Conservation (phyloP, 2,888 invertebrate genomes). For the Ennomos erosarius region DNA sequence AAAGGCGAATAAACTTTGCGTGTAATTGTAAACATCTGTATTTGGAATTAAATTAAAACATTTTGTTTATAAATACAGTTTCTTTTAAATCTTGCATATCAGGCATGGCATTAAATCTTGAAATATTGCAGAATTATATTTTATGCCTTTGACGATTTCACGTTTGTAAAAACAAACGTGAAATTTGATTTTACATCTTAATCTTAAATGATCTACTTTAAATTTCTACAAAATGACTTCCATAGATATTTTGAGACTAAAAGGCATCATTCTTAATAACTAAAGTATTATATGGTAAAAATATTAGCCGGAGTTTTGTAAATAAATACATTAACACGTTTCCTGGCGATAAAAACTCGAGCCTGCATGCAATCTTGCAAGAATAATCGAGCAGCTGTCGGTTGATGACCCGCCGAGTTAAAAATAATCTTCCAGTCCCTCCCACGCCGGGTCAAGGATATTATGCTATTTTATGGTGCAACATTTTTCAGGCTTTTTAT, state of each 20-base stretch:
- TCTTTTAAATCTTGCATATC: neutral
- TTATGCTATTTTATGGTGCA: slow-evolving; percentile 49
- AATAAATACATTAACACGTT: slow-evolving; percentile 34
- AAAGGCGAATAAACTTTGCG: slow-evolving; percentile 3
- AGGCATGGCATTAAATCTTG: neutral
- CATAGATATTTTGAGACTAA: too few species aligned
- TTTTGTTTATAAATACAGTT: slow-evolving; percentile 6
- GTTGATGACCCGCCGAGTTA: slow-evolving; percentile 68
- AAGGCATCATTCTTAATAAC: too few species aligned
- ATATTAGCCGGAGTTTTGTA: slow-evolving; percentile 13
- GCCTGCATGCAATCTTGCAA: slow-evolving; percentile 52
- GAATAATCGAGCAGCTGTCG: slow-evolving; percentile 50
- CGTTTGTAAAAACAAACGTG: too few species aligned
- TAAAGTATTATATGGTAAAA: neutral
- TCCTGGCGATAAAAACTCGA: slow-evolving; percentile 41
- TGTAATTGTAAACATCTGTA: slow-evolving; percentile 16
- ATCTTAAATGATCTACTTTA: neutral
- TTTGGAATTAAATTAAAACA: slow-evolving; percentile 6
- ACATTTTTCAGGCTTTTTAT: slow-evolving; percentile 36
- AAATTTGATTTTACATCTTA: too few species aligned
- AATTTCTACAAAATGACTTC: neutral
- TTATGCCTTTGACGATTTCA: too few species aligned
- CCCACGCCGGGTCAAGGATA: slow-evolving; percentile 73
- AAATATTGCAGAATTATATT: too few species aligned
- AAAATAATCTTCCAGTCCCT: slow-evolving; percentile 67